phyloP scores from a whole-genome alignment of 2,113 vertebrate genomes.

The Ophiodon elongatus region DNA sequence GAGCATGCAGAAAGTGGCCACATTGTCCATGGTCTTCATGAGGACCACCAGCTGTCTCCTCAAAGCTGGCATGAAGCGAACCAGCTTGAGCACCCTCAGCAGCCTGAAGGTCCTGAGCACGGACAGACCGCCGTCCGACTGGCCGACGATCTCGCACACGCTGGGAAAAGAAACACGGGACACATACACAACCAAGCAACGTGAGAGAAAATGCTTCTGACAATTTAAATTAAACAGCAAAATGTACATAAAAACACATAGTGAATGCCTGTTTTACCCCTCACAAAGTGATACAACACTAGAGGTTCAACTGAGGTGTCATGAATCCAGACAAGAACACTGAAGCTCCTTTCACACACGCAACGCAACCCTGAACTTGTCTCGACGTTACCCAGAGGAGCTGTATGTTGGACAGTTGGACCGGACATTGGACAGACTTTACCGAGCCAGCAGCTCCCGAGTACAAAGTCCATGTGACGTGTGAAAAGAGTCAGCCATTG shows the following conservation, averaged over 20 bases:
- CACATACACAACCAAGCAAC: not conserved
- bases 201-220: too few relatives aligned
- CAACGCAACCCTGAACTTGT: too few relatives aligned
- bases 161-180: slow-evolving; percentile 69
- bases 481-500: too few relatives aligned
- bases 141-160: slow-evolving; percentile 95
- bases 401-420: too few relatives aligned
- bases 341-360: too few relatives aligned
- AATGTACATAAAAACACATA: not conserved
- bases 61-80: slow-evolving; percentile 96
- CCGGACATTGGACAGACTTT: too few relatives aligned
- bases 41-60: slow-evolving; percentile 96
- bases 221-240: too few relatives aligned
- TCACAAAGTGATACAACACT: not conserved
- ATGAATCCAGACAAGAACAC: too few relatives aligned
- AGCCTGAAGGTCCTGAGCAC: slow-evolving; percentile 95
- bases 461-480: too few relatives aligned
- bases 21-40: slow-evolving; percentile 99
- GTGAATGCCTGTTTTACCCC: not conserved
- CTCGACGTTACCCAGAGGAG: too few relatives aligned
- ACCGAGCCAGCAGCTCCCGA: too few relatives aligned
- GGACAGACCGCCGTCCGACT: slow-evolving; percentile 93
- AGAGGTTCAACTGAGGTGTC: too few relatives aligned
- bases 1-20: slow-evolving; percentile 99
- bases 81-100: slow-evolving; percentile 94